phyloP scores from a whole-genome alignment of 2,888 invertebrate genomes.

The Drosophila nr. perissopoda region DNA sequence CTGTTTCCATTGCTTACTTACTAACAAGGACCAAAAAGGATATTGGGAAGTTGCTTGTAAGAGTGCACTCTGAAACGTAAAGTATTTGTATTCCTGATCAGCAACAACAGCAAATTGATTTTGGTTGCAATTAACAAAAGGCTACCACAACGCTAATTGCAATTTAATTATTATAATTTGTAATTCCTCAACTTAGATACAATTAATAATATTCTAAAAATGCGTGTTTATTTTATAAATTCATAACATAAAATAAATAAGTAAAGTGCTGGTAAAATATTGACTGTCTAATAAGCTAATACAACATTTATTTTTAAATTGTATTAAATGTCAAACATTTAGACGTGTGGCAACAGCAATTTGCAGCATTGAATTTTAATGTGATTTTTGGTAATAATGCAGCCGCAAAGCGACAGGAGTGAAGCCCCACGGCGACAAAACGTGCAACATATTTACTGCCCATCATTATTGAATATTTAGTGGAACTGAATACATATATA shows the following conservation, averaged over 20 bases:
- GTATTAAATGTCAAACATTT: conserved; percentile 74
- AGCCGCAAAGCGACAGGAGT: conserved; percentile 29
- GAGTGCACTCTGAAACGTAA: neutral
- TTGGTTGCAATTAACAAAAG: neutral
- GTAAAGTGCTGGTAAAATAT: conserved; percentile 1
- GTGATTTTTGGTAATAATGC: conserved; percentile 71
- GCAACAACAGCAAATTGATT: neutral
- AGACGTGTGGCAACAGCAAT: conserved; percentile 68
- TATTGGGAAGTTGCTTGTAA: neutral
- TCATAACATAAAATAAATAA: neutral
- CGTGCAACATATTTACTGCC: conserved; percentile 14
- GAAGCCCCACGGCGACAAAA: conserved; percentile 30
- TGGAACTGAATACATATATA: neutral
- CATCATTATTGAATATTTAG: conserved; percentile 10
- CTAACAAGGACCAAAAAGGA: neutral
- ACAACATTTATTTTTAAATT: conserved; percentile 71
- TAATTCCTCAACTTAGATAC: neutral
- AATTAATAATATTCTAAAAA: neutral
- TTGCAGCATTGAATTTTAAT: conserved; percentile 69
- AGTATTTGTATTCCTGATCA: neutral
- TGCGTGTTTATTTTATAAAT: neutral
- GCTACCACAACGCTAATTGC: neutral
- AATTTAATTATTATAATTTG: neutral
- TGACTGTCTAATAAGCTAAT: conserved; percentile 45
- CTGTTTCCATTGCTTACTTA: conserved; percentile 10